Evolutionary conservation across 1,140 invertebrate species (phyloP).

Genomic region (Drosophila miranda): DNA sequence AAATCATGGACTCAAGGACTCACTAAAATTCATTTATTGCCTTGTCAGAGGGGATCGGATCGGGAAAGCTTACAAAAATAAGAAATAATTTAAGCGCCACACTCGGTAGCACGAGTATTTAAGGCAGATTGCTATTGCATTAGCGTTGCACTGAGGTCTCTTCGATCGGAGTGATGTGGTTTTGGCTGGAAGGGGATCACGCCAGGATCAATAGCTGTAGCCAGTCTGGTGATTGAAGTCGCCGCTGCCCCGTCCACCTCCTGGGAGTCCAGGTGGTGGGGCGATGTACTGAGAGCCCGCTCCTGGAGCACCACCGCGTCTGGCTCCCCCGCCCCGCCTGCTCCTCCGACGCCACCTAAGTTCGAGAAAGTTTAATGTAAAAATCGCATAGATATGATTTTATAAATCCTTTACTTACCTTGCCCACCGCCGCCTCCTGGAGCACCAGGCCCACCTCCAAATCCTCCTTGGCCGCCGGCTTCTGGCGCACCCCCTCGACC

Average conservation of each 20-base stretch:
- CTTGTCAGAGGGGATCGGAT: neutral
- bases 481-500: no score
- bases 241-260: constrained; percentile 72
- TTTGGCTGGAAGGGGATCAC: neutral
- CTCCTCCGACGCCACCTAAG: no score
- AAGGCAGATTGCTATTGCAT: constrained; percentile 68
- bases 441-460: no score
- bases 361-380: no score
- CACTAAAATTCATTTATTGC: no score
- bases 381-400: no score
- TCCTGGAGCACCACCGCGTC: constrained; percentile 41
- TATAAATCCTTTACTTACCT: no score
- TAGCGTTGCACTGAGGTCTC: constrained; percentile 54
- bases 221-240: constrained; percentile 79
- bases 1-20: no score
- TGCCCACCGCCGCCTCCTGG: no score
- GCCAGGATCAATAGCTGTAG: constrained; percentile 71
- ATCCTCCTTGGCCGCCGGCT: no score
- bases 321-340: constrained; percentile 11
- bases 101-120: constrained; percentile 44
- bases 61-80: constrained; percentile 40
- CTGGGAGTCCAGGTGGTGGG: constrained; percentile 50
- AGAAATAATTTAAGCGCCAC: constrained; percentile 26
- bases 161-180: constrained; percentile 39
- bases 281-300: constrained; percentile 67